Evolutionary conservation across 2,797 vertebrate genomes (phyloP), one percentile per base, ranked within the genome.

Genomic region (Hydrophis major): DNA sequence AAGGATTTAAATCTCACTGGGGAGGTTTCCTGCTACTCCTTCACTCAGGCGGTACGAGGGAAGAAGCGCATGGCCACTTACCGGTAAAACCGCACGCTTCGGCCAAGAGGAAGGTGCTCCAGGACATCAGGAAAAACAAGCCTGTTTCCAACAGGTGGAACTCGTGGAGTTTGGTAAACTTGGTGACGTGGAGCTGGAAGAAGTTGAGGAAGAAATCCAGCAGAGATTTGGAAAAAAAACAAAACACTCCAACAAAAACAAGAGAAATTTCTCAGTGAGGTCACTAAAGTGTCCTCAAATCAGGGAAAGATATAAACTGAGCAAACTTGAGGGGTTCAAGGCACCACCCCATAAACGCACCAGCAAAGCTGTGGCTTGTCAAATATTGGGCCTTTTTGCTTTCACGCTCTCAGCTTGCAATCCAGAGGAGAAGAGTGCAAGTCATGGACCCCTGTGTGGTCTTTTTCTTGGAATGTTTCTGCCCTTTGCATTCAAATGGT

Each of bases 41-140:
- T 20, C 37, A 12, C 3, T 2, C 37, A 22, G 37, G 74, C 3
- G 1, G 28, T 2, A 2, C 2, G 27, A 60, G 57, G 5, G 2
- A 69, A 18, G n/a, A 6, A 37, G 66, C 86, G 83, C 8, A 93
- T 92, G 91, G 91, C 86, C 60, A 93, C 97, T 97, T 96, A 99
- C 99, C 99, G 97, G 99, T 99, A 97, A 99, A 99, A 90, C 99
- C 99, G 94, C 99, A 99, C 0, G 99, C 99, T 96, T 99, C 99
- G 0, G 99, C 99, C 97, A 99, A 96, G 57, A 99, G 98, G 94
- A 99, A 99, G 0, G 99, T 99, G 96, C 99, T 99, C 99, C 99
- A 99, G 27, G 99, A 99, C 99, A 99, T 99, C 96, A 99, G 95
- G 97, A 99, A 99, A 96, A 99, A 99, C 89, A 99, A 96, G 3